phyloP scores from a whole-genome alignment of 1,140 invertebrate genomes.

The Probaryconus sp. region DNA sequence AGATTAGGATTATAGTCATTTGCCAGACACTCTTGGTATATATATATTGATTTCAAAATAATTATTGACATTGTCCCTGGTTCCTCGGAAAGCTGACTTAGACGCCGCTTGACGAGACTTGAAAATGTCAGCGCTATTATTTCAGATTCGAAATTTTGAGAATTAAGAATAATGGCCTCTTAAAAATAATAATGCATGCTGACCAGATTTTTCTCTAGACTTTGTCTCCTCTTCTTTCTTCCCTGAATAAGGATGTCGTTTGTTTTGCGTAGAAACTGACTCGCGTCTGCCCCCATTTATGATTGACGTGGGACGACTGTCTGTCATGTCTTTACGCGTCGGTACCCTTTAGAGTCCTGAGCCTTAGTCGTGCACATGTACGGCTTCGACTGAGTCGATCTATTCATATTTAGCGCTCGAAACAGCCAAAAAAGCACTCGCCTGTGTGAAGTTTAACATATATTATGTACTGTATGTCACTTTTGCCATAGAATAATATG shows the following conservation, averaged over 20 bases:
- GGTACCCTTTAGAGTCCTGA: constrained; percentile 53
- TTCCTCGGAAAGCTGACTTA: too few relatives aligned
- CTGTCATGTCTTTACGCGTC: constrained; percentile 58
- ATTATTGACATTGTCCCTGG: too few relatives aligned
- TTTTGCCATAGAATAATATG: too few relatives aligned
- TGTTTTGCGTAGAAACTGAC: constrained; percentile 61
- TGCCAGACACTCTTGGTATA: too few relatives aligned
- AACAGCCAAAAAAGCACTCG: constrained; percentile 1
- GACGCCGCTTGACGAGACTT: not conserved
- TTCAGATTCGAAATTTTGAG: constrained; percentile 33
- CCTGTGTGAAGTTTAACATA: constrained; percentile 13
- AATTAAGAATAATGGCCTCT: constrained; percentile 29
- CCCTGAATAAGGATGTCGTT: constrained; percentile 52
- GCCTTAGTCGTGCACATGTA: constrained; percentile 47
- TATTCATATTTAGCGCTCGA: constrained; percentile 44
- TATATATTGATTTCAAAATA: too few relatives aligned
- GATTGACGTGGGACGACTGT: constrained; percentile 62
- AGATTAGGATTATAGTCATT: too few relatives aligned
- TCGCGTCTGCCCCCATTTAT: constrained; percentile 55
- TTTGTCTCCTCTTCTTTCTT: constrained; percentile 22
- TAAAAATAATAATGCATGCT: constrained; percentile 55
- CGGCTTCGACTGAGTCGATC: constrained; percentile 45
- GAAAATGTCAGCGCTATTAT: constrained; percentile 21
- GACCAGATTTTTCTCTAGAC: constrained; percentile 43
- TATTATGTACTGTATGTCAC: too few relatives aligned